Percentiles rank a stretch among this genome's conserved stretches.
Conservation (phyloP, 2,113 vertebrate species). For the Leiothrix lutea region DNA sequence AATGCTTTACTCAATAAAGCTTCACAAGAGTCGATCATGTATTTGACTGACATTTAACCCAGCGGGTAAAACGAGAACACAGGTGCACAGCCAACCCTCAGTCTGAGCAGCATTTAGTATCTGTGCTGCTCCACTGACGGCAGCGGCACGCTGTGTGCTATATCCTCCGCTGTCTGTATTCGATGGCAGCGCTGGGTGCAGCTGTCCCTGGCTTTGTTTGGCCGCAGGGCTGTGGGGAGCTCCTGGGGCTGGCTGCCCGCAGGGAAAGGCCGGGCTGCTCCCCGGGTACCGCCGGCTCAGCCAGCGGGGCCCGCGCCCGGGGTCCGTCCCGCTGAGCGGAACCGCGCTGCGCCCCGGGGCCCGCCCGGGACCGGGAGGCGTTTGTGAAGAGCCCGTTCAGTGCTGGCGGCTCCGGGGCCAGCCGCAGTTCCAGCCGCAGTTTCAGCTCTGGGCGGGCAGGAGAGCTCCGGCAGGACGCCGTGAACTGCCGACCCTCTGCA, state of each 20-base stretch:
- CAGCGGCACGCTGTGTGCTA: accelerated
- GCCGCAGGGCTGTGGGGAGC: accelerated
- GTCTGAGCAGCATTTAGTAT: accelerated
- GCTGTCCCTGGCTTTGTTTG: not conserved
- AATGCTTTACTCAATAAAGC: not conserved
- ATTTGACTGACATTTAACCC: not conserved
- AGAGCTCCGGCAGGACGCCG: not conserved
- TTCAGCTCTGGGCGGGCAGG: not conserved
- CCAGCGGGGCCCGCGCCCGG: not conserved
- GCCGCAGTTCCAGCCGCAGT: not conserved
- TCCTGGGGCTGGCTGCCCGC: accelerated
- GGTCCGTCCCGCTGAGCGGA: not conserved
- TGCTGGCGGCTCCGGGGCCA: not conserved
- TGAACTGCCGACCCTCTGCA: not conserved
- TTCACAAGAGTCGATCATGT: accelerated
- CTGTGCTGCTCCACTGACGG: not conserved
- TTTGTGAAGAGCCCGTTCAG: not conserved
- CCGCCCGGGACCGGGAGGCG: accelerated
- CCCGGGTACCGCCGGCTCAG: not conserved
- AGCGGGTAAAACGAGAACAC: accelerated
- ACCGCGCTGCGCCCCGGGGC: accelerated
- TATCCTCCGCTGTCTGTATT: accelerated
- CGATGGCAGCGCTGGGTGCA: accelerated
- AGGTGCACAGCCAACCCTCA: not conserved
- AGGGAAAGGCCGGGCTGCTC: not conserved